These are phyloP conservation scores for Poeciliopsis paucimaculata DNA, from an alignment of 2,797 vertebrate species.

Conservation along the genomic window DNA sequence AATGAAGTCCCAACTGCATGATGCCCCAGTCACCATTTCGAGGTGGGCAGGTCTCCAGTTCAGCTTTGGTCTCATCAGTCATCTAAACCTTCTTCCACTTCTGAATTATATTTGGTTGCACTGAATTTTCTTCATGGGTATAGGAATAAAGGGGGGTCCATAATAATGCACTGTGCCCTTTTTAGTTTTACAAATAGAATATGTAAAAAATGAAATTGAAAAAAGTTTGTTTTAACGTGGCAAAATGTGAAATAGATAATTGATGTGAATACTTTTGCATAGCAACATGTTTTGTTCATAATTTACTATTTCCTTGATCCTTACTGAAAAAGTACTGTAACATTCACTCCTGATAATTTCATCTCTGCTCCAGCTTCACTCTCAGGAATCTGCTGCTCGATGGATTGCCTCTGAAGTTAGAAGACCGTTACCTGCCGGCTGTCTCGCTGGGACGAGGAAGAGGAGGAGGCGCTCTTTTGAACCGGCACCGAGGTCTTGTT, in stretches of 20 bases:
- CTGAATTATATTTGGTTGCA: neutral
- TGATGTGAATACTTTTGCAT: neutral
- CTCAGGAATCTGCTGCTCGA: conserved; percentile 14
- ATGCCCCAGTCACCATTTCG: neutral
- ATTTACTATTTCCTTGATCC: conserved; percentile 1
- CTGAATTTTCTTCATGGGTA: neutral
- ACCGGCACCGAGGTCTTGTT: conserved; percentile 92
- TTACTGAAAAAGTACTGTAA: conserved; percentile 4
- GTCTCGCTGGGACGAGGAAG: conserved; percentile 93
- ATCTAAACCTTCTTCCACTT: neutral
- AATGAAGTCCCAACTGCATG: neutral
- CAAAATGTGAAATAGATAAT: neutral
- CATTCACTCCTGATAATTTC: neutral
- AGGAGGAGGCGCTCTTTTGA: conserved; percentile 95
- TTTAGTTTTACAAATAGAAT: neutral
- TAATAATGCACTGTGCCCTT: neutral
- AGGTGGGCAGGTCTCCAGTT: neutral
- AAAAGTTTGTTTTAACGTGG: neutral
- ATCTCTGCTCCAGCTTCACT: conserved; percentile 25
- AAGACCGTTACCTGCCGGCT: conserved; percentile 92
- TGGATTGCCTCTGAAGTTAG: neutral
- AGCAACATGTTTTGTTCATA: neutral
- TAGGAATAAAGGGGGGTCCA: neutral
- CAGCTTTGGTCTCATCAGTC: neutral
- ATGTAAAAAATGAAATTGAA: neutral